Evolutionary conservation across 2,113 vertebrate species (phyloP), one percentile per base, ranked within the genome.

Genomic region (Xenopus borealis): DNA sequence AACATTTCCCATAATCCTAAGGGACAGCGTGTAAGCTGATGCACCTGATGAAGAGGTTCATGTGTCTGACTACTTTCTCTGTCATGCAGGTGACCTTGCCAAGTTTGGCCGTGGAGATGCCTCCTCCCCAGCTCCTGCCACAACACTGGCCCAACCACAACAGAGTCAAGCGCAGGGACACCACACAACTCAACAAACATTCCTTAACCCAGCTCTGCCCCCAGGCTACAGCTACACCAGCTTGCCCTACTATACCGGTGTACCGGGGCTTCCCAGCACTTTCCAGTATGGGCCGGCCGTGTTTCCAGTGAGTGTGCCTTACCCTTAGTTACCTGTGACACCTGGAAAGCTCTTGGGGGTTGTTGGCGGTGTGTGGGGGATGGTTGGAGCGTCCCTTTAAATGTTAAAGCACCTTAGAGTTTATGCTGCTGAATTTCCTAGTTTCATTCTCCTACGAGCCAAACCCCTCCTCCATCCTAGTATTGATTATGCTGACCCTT

Each of bases 211-310:
- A 0, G 95, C 93, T 40, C 90, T 99, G 87, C 97, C 97, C 14
- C 97, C 97, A 3, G 97, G 97, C 83, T 99, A 99, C 93, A 99
- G 96, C 88, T 99, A 98, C 84, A 98, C 97, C 78, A 98, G 97
- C 84, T 94, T 99, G 86, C 97, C 97, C 1, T 99, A 98, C 88
- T 98, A 99, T 86, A 95, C 96, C 72, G 96, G 96, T 80, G 94
- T 99, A 83, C 96, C 97, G 7, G 96, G 96, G 80, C 92, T 99
- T 80, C 94, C 96, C 83, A 98, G 94, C 87, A 96, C 97, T 85
- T 99, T 98, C 89, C 97, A 98, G 85, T 99, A 99, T 0, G 95
- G 95, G 85, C 96, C 97, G 67, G 96, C 96, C 80, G 93, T 98
- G 88, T 98, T 99, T 88, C 96, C 97, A 92, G 96, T 99, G 88